Evolutionary conservation across 2,888 invertebrate species (phyloP).

Genomic region (Macrosoma leucophasiata): DNA sequence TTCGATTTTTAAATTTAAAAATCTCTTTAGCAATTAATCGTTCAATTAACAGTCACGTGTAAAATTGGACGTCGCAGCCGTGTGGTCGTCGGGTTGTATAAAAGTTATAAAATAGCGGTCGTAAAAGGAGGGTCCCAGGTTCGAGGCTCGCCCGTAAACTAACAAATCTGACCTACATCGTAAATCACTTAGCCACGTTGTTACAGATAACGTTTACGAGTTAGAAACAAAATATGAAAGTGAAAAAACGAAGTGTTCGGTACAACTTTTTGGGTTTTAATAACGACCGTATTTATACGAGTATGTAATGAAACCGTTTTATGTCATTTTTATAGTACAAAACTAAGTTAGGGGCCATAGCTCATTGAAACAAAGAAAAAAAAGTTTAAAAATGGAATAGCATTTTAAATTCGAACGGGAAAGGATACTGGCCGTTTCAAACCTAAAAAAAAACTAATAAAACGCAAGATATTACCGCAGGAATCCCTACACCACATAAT

Average conservation of each 20-base stretch:
- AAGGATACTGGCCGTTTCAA: slow-evolving; percentile 25
- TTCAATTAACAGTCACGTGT: too few relatives aligned
- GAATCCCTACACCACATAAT: slow-evolving; percentile 41
- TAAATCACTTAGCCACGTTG: slow-evolving; percentile 73
- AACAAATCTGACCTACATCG: slow-evolving; percentile 72
- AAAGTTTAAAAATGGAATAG: slow-evolving; percentile 7
- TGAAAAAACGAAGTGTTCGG: slow-evolving; percentile 29
- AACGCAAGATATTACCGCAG: slow-evolving; percentile 40
- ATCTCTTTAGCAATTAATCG: slow-evolving; percentile 1
- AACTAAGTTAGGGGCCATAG: too few relatives aligned
- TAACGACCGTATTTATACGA: slow-evolving; percentile 2
- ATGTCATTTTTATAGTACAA: too few relatives aligned
- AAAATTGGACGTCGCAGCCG: slow-evolving; percentile 19
- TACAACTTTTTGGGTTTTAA: slow-evolving; percentile 12
- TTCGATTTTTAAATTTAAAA: slow-evolving; percentile 14
- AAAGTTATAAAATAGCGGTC: slow-evolving; percentile 56
- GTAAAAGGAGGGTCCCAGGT: slow-evolving; percentile 64
- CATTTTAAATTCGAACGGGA: slow-evolving; percentile 29
- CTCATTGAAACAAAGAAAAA: too few relatives aligned
- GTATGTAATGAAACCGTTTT: background rate
- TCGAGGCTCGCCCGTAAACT: slow-evolving; percentile 60
- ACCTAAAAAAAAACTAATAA: slow-evolving; percentile 36
- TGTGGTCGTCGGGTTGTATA: slow-evolving; percentile 42
- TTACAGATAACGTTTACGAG: slow-evolving; percentile 67
- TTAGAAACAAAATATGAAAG: slow-evolving; percentile 53